phyloP scores from a whole-genome alignment of 2,888 invertebrate genomes.

The Cephus sareptanus region DNA sequence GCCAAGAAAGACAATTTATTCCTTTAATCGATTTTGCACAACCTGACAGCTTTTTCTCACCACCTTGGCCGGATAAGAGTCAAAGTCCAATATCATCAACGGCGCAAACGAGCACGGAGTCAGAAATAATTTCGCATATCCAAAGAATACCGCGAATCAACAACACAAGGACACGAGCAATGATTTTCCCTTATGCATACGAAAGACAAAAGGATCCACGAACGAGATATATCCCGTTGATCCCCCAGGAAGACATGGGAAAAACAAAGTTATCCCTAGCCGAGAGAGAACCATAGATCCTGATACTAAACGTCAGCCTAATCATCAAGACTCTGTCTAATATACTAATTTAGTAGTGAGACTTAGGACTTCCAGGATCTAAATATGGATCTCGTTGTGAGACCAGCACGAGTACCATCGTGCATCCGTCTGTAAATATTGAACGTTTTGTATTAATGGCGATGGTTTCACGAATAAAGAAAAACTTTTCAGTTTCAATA shows the following conservation, averaged over 20 bases:
- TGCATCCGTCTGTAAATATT: background rate
- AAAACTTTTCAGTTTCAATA: constrained; percentile 46
- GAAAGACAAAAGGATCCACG: constrained; percentile 57
- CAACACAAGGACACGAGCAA: constrained; percentile 31
- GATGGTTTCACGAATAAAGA: constrained; percentile 16
- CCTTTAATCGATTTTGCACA: constrained; percentile 46
- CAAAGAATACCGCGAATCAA: constrained; percentile 48
- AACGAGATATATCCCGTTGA: constrained; percentile 62
- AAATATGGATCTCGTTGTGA: background rate
- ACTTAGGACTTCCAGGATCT: background rate
- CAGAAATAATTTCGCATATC: constrained; percentile 41
- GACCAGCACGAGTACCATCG: background rate
- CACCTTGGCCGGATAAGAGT: constrained; percentile 25
- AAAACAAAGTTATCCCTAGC: constrained; percentile 27
- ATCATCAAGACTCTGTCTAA: no score
- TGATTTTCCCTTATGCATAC: constrained; percentile 60
- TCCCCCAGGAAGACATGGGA: constrained; percentile 56
- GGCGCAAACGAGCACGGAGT: constrained; percentile 23
- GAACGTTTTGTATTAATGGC: background rate
- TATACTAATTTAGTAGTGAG: no score
- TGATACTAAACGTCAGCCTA: no score
- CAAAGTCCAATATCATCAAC: constrained; percentile 1
- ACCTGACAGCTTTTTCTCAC: constrained; percentile 23
- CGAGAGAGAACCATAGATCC: constrained; percentile 46
- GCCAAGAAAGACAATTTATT: constrained; percentile 50